A percentile compares a stretch with the other conserved stretches of the same genome.
Conservation (phyloP, 1,140 invertebrate genomes). For the Eupristina koningsbergeri region DNA sequence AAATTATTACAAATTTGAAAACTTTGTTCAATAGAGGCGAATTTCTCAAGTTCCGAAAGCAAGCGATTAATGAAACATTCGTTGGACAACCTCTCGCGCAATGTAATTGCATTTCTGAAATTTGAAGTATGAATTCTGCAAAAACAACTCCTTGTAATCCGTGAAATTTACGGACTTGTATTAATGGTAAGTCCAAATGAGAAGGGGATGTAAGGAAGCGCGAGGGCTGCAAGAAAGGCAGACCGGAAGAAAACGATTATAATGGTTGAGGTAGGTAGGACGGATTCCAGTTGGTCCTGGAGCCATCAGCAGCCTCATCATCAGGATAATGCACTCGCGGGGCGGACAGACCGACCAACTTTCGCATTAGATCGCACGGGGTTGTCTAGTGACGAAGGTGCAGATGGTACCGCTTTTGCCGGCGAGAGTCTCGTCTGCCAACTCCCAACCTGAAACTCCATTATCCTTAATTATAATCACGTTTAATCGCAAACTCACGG, state of each 20-base stretch:
- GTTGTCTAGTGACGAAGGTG: neutral
- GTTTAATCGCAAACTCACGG: constrained; percentile 68
- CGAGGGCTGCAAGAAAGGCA: too few species aligned
- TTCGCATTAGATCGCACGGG: neutral
- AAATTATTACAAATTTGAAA: too few species aligned
- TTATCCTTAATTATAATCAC: constrained; percentile 71
- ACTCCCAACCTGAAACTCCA: constrained; percentile 62
- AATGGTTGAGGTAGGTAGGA: neutral
- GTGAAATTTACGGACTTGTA: too few species aligned
- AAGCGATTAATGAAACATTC: too few species aligned
- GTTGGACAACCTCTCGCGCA: too few species aligned
- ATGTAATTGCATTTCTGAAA: too few species aligned
- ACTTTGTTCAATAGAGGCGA: too few species aligned
- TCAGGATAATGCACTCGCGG: neutral
- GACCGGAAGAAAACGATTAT: neutral
- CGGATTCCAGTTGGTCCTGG: neutral
- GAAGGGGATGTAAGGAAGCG: neutral
- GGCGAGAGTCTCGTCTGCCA: constrained; percentile 2
- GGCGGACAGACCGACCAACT: constrained; percentile 2
- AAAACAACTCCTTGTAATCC: too few species aligned
- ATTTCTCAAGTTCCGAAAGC: too few species aligned
- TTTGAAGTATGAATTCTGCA: too few species aligned
- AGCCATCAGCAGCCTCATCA: neutral
- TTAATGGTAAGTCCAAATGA: too few species aligned
- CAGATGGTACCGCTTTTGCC: neutral